Evolutionary conservation across 2,113 vertebrate genomes (phyloP).

Genomic region (Pelusios castaneus): DNA sequence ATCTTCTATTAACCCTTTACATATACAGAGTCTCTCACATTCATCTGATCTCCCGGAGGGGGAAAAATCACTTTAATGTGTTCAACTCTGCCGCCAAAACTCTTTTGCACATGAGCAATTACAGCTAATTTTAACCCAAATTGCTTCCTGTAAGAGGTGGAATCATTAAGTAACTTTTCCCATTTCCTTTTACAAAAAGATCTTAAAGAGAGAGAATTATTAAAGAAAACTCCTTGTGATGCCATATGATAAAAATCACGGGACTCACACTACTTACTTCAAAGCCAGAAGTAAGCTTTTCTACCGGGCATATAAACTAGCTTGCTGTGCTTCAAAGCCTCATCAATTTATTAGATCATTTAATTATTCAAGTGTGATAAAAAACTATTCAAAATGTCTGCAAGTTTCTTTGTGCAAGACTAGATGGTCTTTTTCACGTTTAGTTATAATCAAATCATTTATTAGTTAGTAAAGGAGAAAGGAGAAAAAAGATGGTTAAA

Average conservation of each 20-base stretch:
- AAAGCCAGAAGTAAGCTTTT: constrained; percentile 71
- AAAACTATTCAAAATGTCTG: not conserved
- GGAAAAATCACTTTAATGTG: constrained; percentile 65
- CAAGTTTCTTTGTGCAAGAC: not conserved
- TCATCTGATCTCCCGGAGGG: constrained; percentile 30
- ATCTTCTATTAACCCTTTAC: constrained; percentile 19
- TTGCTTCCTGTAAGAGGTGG: constrained; percentile 81
- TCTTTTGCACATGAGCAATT: constrained; percentile 80
- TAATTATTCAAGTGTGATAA: constrained; percentile 31
- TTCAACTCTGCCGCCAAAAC: constrained; percentile 72
- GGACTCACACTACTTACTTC: constrained; percentile 56
- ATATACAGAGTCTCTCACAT: constrained; percentile 39
- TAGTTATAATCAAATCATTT: not conserved
- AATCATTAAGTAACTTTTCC: constrained; percentile 76
- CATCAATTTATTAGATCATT: constrained; percentile 18
- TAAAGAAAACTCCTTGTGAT: constrained; percentile 60
- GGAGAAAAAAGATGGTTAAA: not conserved
- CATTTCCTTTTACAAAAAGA: constrained; percentile 70
- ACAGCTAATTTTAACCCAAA: constrained; percentile 82
- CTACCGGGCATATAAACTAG: not conserved
- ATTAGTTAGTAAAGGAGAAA: not conserved
- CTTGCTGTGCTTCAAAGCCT: constrained; percentile 52
- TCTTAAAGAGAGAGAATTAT: constrained; percentile 66
- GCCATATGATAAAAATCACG: constrained; percentile 76
- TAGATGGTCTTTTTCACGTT: not conserved